Conservation (phyloP, 2,113 vertebrate species). For the Heptranchias perlo region DNA sequence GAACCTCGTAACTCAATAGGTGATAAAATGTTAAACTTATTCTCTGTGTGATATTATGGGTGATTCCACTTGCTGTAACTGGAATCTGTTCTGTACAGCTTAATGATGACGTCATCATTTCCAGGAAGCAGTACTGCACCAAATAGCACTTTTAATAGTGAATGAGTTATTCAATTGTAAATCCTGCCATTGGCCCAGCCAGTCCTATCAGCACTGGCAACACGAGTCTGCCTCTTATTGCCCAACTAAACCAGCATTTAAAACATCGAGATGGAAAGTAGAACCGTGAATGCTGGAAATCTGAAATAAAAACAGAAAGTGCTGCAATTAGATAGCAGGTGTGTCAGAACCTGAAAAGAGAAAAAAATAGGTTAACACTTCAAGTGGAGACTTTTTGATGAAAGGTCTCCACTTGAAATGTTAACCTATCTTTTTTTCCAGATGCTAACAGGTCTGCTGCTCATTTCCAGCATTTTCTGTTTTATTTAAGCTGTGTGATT, state of each 20-base stretch:
- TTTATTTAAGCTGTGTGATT: no score
- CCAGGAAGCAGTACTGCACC: neutral
- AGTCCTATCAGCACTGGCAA: neutral
- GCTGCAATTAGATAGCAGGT: neutral
- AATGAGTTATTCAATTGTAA: neutral
- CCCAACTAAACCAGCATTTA: neutral
- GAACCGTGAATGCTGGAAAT: neutral
- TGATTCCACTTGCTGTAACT: neutral
- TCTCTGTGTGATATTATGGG: neutral
- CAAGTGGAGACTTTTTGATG: neutral
- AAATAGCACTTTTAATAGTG: neutral
- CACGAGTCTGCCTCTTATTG: neutral
- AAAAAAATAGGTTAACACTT: neutral
- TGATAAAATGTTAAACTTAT: neutral
- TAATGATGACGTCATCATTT: conserved; percentile 1
- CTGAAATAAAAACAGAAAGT: neutral
- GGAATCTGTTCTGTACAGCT: neutral
- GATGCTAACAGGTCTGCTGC: neutral
- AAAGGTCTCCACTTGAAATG: neutral
- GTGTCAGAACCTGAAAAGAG: neutral
- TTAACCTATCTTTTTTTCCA: neutral
- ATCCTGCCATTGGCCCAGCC: neutral
- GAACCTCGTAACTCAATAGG: neutral
- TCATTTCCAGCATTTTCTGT: neutral
- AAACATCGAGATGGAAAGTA: neutral